Evolutionary conservation across 2,113 vertebrate genomes (phyloP).

Genomic region (Lamprologus lemairii): DNA sequence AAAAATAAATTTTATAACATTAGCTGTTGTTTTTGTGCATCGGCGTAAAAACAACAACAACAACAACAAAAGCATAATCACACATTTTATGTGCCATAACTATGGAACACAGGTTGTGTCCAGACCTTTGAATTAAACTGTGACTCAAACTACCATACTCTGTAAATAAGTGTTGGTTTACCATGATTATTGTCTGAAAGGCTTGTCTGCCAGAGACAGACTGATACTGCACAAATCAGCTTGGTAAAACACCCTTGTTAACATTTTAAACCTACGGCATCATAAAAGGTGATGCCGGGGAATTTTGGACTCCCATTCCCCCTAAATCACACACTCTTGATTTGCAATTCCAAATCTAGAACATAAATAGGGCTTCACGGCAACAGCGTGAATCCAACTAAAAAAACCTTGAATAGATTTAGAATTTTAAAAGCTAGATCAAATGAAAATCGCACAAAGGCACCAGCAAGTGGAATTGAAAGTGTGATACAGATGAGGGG

Average conservation of each 20-base stretch:
- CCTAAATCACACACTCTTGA: conserved; percentile 60
- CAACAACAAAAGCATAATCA: neutral
- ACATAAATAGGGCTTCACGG: conserved; percentile 67
- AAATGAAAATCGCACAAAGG: conserved; percentile 80
- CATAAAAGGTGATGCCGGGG: conserved; percentile 62
- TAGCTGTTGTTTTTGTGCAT: neutral
- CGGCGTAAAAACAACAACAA: neutral
- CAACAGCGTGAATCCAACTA: conserved; percentile 65
- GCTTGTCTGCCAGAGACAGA: conserved; percentile 14
- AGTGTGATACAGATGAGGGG: conserved; percentile 77
- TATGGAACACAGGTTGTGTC: neutral
- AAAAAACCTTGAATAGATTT: conserved; percentile 76
- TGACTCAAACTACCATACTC: neutral
- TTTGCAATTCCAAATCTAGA: conserved; percentile 71
- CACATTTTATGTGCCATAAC: neutral
- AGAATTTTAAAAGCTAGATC: conserved; percentile 78
- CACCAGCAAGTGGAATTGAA: conserved; percentile 77
- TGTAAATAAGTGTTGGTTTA: conserved; percentile 26
- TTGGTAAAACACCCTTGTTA: conserved; percentile 69
- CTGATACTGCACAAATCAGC: conserved; percentile 63
- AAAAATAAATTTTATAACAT: neutral
- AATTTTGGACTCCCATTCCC: conserved; percentile 52
- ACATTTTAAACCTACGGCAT: conserved; percentile 70
- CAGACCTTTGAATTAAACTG: neutral
- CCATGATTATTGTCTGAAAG: conserved; percentile 21